phyloP scores from a whole-genome alignment of 2,888 invertebrate genomes.

The Lobophora halterata region DNA sequence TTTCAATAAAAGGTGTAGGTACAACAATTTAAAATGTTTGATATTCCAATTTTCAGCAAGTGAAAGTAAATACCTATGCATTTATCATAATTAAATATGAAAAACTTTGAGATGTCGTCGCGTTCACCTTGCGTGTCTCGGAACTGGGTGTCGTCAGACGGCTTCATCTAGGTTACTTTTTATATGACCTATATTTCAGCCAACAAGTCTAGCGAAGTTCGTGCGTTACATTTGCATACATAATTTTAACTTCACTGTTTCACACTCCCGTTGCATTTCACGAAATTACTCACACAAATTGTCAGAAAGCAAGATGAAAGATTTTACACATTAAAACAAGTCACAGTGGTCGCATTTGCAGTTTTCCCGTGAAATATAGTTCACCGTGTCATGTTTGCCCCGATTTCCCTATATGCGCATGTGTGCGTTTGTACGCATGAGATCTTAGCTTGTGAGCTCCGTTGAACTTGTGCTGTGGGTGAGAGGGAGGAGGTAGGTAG shows the following conservation, averaged over 20 bases:
- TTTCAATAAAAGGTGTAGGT: too few relatives aligned
- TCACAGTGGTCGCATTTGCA: conserved; percentile 27
- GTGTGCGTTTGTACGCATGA: conserved; percentile 35
- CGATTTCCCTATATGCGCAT: conserved; percentile 36
- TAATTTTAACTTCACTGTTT: conserved; percentile 1
- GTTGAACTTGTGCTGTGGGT: conserved; percentile 42
- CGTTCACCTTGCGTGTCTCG: conserved; percentile 31
- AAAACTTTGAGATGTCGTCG: conserved; percentile 1
- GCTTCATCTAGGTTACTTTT: conserved; percentile 38
- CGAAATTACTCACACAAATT: too few relatives aligned
- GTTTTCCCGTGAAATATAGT: conserved; percentile 41
- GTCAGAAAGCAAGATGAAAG: too few relatives aligned
- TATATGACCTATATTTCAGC: conserved; percentile 33
- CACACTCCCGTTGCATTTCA: conserved; percentile 28
- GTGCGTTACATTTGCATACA: not conserved
- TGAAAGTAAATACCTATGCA: conserved; percentile 1
- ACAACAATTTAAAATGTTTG: too few relatives aligned
- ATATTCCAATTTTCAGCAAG: conserved; percentile 5
- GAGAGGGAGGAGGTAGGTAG: conserved; percentile 42
- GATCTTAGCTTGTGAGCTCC: conserved; percentile 27
- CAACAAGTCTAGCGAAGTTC: not conserved
- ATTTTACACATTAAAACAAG: too few relatives aligned
- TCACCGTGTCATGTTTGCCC: conserved; percentile 43
- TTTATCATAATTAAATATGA: not conserved
- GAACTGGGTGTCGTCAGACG: conserved; percentile 27